A percentile compares a stretch with the other conserved stretches of the same genome.
These are phyloP conservation scores for Gymnodraco acuticeps DNA, from an alignment of 2,797 vertebrate species.

Conservation along the genomic window DNA sequence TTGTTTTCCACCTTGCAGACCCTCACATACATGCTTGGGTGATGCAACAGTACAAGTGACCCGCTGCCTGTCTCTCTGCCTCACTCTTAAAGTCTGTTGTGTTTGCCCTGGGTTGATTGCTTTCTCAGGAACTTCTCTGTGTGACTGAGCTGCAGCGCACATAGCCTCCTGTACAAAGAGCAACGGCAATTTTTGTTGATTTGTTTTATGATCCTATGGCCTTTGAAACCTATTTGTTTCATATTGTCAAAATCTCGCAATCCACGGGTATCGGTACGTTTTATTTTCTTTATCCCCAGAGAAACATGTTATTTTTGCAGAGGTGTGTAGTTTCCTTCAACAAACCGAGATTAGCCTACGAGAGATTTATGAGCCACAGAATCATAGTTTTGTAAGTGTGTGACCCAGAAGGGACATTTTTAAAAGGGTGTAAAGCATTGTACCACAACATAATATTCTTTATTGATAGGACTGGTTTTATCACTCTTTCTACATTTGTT, in stretches of 20 bases:
- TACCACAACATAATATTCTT: constrained; percentile 12
- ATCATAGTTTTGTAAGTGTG: constrained; percentile 34
- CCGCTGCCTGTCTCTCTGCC: constrained; percentile 21
- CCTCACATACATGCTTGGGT: neutral
- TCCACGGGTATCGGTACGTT: constrained; percentile 28
- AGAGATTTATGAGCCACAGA: constrained; percentile 49
- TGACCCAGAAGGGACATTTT: constrained; percentile 38
- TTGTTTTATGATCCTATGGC: constrained; percentile 51
- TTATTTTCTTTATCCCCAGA: constrained; percentile 21
- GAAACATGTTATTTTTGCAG: constrained; percentile 24
- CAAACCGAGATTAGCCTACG: constrained; percentile 36
- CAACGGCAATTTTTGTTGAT: constrained; percentile 40
- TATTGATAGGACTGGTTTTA: neutral
- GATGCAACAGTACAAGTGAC: constrained; percentile 15
- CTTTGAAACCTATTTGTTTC: constrained; percentile 33
- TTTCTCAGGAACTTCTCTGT: constrained; percentile 16
- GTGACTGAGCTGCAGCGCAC: constrained; percentile 26
- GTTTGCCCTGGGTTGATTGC: constrained; percentile 46
- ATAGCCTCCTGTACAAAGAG: constrained; percentile 19
- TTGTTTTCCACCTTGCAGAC: constrained; percentile 25
- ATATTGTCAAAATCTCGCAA: constrained; percentile 34
- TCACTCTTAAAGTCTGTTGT: constrained; percentile 41
- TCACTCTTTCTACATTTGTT: constrained; percentile 11
- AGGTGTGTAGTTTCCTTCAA: constrained; percentile 41
- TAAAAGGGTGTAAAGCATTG: constrained; percentile 25